Conservation (phyloP, 1,140 invertebrate species). For the Microvelia longipes region DNA sequence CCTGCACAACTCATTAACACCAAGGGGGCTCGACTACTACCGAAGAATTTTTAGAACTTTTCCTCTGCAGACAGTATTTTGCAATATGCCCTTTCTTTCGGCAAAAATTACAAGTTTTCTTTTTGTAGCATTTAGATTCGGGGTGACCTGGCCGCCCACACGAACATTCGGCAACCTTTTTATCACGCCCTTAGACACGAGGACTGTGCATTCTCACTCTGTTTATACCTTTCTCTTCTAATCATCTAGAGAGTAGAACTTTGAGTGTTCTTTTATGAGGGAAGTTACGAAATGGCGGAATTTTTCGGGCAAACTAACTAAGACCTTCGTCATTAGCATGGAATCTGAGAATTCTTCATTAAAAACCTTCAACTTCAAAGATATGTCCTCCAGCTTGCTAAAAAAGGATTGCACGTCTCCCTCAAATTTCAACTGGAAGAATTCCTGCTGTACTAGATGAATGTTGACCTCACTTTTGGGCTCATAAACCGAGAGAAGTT, state of each 20-base stretch:
- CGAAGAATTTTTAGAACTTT: no score
- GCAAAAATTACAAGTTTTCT: no score
- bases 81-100: no score
- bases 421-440: background rate
- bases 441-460: background rate
- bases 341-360: background rate
- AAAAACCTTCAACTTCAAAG: background rate
- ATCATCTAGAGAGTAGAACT: background rate
- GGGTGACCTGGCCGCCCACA: no score
- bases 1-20: no score
- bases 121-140: no score
- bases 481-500: background rate
- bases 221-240: background rate
- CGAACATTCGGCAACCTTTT: no score
- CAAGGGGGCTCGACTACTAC: no score
- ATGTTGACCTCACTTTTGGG: background rate
- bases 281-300: background rate
- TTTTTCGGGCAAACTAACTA: background rate
- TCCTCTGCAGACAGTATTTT: no score
- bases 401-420: background rate
- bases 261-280: background rate
- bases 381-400: background rate
- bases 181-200: background rate
- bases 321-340: background rate
- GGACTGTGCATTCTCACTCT: background rate